Conservation (phyloP, 1,140 invertebrate genomes). For the Araneus ventricosus region DNA sequence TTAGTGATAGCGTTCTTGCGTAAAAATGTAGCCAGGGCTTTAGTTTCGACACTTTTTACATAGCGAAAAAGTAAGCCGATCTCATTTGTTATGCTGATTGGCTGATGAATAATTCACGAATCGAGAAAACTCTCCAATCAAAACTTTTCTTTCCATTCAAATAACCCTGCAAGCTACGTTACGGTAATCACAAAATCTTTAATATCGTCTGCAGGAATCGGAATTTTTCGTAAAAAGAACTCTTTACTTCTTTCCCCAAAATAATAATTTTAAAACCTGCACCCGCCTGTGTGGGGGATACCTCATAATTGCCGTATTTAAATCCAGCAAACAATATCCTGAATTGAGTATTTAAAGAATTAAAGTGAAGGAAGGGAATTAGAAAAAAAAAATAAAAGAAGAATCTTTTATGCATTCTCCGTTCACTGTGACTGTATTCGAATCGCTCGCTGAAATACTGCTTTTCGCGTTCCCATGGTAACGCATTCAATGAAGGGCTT, state of each 20-base stretch:
- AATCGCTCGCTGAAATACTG: constrained; percentile 37
- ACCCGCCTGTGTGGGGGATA: background rate
- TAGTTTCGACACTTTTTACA: constrained; percentile 33
- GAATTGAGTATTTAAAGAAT: constrained; percentile 37
- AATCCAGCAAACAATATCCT: constrained; percentile 48
- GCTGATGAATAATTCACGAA: constrained; percentile 72
- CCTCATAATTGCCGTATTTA: constrained; percentile 63
- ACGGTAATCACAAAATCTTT: constrained; percentile 30
- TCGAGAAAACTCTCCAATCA: constrained; percentile 38
- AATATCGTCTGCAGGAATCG: constrained; percentile 19
- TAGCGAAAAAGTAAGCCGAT: background rate
- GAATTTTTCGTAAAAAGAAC: constrained; percentile 14
- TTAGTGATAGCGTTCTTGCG: constrained; percentile 28
- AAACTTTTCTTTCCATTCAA: constrained; percentile 27
- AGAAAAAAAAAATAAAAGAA: background rate
- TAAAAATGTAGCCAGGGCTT: constrained; percentile 43
- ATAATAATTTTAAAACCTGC: constrained; percentile 26
- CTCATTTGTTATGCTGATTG: constrained; percentile 73
- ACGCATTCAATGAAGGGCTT: constrained; percentile 50
- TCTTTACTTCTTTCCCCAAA: background rate
- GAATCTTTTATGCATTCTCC: constrained; percentile 7
- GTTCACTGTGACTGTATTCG: constrained; percentile 29
- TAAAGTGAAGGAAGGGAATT: constrained; percentile 18
- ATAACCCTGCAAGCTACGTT: background rate
- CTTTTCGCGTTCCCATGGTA: constrained; percentile 49